phyloP scores from a whole-genome alignment of 1,140 invertebrate species.

The Pseudoatta argentina region DNA sequence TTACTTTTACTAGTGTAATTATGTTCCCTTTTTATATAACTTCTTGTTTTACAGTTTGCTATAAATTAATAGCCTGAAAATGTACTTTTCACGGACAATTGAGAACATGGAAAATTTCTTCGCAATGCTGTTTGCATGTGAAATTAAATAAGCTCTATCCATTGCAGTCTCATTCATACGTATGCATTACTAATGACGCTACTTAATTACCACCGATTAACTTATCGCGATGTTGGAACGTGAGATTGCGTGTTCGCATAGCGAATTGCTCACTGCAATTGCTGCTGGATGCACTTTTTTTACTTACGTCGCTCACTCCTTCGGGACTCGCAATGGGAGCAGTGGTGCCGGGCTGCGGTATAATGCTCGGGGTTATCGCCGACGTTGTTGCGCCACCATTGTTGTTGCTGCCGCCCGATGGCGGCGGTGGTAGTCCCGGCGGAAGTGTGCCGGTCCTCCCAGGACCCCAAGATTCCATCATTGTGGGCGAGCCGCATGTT shows the following conservation, averaged over 20 bases:
- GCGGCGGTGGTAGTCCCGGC: conserved; percentile 78
- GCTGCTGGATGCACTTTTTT: neutral
- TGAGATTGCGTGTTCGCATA: conserved; percentile 11
- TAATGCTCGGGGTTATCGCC: conserved; percentile 69
- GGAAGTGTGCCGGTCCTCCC: conserved; percentile 81
- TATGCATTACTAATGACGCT: conserved; percentile 13
- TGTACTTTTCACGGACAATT: neutral
- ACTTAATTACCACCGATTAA: conserved; percentile 35
- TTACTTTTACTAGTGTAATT: no score
- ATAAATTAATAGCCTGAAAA: neutral
- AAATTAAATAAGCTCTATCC: conserved; percentile 8
- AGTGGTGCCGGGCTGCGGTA: conserved; percentile 76
- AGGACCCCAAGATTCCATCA: conserved; percentile 84
- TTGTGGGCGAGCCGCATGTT: conserved; percentile 87
- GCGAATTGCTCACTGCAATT: neutral
- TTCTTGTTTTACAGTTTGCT: no score
- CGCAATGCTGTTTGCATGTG: neutral
- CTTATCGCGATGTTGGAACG: neutral
- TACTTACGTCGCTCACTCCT: conserved; percentile 85
- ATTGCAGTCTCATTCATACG: neutral
- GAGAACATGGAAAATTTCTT: neutral
- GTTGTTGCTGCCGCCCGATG: conserved; percentile 76
- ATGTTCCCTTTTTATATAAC: neutral
- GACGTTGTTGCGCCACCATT: conserved; percentile 76
- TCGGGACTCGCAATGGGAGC: conserved; percentile 87